These are phyloP conservation scores for Drosophila punjabiensis DNA, from an alignment of 1,140 invertebrate genomes.

Conservation along the genomic window DNA sequence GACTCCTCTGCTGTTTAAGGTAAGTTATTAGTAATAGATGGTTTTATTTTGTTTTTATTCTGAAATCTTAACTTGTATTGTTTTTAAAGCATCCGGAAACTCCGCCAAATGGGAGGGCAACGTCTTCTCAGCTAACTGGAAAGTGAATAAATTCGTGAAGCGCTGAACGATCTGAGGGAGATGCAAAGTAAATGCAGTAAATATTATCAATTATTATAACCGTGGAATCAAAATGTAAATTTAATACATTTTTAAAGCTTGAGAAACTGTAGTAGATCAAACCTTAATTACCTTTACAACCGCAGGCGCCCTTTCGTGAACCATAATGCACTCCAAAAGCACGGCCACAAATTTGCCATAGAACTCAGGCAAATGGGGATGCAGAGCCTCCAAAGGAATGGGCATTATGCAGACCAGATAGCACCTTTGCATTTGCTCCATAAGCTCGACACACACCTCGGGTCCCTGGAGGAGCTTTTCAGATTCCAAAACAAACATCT, in stretches of 20 bases:
- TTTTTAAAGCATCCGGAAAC: slow-evolving; percentile 30
- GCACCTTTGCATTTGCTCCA: slow-evolving; percentile 52
- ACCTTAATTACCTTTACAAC: slow-evolving; percentile 35
- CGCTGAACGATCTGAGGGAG: slow-evolving; percentile 36
- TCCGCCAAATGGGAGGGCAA: slow-evolving; percentile 8
- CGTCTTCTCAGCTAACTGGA: slow-evolving; percentile 38
- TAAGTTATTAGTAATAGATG: neutral
- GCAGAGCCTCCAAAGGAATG: slow-evolving; percentile 56
- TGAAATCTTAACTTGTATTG: slow-evolving; percentile 22
- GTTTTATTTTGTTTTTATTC: slow-evolving; percentile 20
- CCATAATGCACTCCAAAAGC: slow-evolving; percentile 45
- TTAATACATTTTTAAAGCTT: neutral
- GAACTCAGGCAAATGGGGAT: slow-evolving; percentile 53
- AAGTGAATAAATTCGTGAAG: slow-evolving; percentile 49
- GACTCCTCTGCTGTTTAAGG: neutral
- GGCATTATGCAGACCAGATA: slow-evolving; percentile 68
- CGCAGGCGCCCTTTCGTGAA: slow-evolving; percentile 21
- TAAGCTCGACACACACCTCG: slow-evolving; percentile 29
- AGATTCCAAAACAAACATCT: slow-evolving; percentile 69
- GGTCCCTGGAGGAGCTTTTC: slow-evolving; percentile 56
- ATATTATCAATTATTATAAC: neutral
- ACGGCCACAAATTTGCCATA: slow-evolving; percentile 61
- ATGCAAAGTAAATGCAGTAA: neutral
- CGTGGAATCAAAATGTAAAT: neutral
- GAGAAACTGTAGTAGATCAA: neutral